A percentile compares a stretch with the other conserved stretches of the same genome.
Conservation (phyloP, 2,888 invertebrate genomes). For the Melinaea marsaeus region DNA sequence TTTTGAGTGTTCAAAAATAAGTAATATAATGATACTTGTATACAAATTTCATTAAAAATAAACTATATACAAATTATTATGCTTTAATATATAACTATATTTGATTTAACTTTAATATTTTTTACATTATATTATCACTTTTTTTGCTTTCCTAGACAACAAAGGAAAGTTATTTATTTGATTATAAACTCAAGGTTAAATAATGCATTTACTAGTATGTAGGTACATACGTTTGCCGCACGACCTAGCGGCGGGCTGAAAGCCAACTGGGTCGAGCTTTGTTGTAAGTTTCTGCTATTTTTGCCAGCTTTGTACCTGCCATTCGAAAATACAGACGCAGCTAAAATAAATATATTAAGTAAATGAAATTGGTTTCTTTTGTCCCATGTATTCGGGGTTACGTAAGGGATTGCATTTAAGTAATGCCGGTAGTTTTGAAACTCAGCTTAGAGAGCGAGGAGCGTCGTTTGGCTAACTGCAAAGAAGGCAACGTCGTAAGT, state of each 20-base stretch:
- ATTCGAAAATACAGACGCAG: slow-evolving; percentile 33
- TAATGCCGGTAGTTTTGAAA: slow-evolving; percentile 23
- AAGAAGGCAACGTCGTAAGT: slow-evolving; percentile 59
- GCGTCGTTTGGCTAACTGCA: slow-evolving; percentile 42
- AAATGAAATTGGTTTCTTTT: slow-evolving; percentile 17
- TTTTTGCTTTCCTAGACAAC: background rate
- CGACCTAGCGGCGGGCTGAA: slow-evolving; percentile 58
- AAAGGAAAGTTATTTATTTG: slow-evolving; percentile 9
- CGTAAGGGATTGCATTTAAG: slow-evolving; percentile 14
- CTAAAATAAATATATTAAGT: slow-evolving; percentile 29
- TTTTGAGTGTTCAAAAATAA: background rate
- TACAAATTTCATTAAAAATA: background rate
- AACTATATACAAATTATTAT: no score
- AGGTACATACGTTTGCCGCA: slow-evolving; percentile 39
- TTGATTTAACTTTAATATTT: no score
- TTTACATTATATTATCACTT: no score
- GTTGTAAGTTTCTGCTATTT: slow-evolving; percentile 64
- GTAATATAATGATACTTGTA: background rate
- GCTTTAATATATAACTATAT: no score
- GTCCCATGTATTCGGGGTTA: slow-evolving; percentile 25
- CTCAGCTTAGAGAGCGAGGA: slow-evolving; percentile 28
- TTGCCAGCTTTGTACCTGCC: slow-evolving; percentile 47
- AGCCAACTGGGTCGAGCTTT: slow-evolving; percentile 74
- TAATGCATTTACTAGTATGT: slow-evolving; percentile 44
- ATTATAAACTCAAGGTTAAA: slow-evolving; percentile 48